phyloP scores from a whole-genome alignment of 37 sponge, comb jelly and placozoan genomes.

The Spongia lamella region DNA sequence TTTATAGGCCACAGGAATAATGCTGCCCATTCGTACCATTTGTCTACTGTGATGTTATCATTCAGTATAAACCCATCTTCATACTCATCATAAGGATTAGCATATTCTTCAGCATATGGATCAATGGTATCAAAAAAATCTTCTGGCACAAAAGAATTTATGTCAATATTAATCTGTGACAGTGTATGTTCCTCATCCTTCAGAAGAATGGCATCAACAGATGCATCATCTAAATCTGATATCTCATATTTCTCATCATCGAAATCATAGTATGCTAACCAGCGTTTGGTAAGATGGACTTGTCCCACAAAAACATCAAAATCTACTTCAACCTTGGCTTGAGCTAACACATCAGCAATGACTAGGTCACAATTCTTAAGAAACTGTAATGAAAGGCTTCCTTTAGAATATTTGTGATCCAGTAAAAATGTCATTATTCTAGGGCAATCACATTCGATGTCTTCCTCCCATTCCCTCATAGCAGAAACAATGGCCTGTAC shows the following conservation, averaged over 20 bases:
- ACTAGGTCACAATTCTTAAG: conserved; percentile 51
- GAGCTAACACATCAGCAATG: conserved; percentile 4
- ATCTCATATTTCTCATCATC: no score
- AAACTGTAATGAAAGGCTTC: conserved; percentile 16
- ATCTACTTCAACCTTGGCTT: conserved; percentile 1
- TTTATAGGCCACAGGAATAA: conserved; percentile 36
- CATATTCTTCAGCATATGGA: conserved; percentile 5
- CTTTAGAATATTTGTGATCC: conserved; percentile 40
- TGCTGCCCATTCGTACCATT: conserved; percentile 20
- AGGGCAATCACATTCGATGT: neutral
- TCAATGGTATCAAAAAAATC: neutral
- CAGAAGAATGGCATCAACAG: no score
- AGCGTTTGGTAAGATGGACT: neutral
- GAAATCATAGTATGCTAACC: neutral
- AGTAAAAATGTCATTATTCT: conserved; percentile 19
- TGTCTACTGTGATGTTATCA: conserved; percentile 20
- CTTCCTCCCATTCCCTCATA: conserved; percentile 23
- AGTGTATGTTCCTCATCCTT: no score
- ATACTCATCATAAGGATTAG: no score
- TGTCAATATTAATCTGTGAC: neutral
- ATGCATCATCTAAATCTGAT: no score
- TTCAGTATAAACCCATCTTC: no score
- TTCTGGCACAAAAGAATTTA: neutral
- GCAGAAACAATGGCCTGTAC: neutral
- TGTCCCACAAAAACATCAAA: conserved; percentile 32